Evolutionary conservation across 2,113 vertebrate genomes (phyloP), one percentile per base, ranked within the genome.

Genomic region (Vimba vimba): DNA sequence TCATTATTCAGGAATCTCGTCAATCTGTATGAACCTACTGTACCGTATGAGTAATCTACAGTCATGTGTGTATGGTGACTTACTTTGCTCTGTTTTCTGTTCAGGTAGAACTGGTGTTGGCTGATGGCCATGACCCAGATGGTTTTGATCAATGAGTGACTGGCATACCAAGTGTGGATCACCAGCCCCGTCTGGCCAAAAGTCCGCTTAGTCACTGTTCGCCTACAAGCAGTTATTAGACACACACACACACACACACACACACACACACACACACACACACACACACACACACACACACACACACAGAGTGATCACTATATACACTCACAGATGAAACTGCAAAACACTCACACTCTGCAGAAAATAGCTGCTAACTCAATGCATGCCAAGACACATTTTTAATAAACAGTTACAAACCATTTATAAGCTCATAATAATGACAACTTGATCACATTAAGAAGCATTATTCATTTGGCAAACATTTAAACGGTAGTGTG

Each of bases 101-200:
- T 98, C 95, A 99, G 91, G 95, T 99, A 99, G 90, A 99, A 99
- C 92, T 99, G 98, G 79, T 99, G 98, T 89, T 99, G 98, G 93
- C 98, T 99, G 88, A 99, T 99, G 73, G 98, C 98, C 98, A 99
- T 99, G 86, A 97, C 96, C 98, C 98, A 99, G 92, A 99, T 99
- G 94, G 97, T 98, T 89, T 99, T 99, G 94, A 99, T 99, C 91
- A 99, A 92, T 73, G 97, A 97, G 74, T 97, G 96, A 93, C 95
- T 97, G 55, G 98, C 98, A 94, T 99, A 99, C 98, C 98, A 99
- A 10, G 98, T 99, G 88, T 99, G 97, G 88, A 99, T 97, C 68
- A 98, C 97, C 25, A 99, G 93, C 17, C 97, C 97, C 0, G 97
- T 98, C 92, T 99, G 98, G 25, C 97, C 97, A 87, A 99, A 99